These are phyloP conservation scores for Thumatha senex DNA, from an alignment of 2,888 invertebrate species.

Conservation along the genomic window DNA sequence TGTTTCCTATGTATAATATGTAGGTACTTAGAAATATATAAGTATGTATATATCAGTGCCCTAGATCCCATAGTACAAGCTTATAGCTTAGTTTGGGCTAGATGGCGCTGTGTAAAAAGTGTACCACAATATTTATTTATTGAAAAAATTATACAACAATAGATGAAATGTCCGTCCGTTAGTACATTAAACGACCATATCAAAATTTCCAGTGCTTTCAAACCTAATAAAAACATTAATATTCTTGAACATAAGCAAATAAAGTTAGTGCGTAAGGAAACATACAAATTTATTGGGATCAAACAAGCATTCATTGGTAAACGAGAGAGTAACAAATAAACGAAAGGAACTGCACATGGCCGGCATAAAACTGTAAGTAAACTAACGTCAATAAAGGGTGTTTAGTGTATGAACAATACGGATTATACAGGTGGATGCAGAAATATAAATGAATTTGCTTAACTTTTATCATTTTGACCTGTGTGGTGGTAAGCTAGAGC, in stretches of 20 bases:
- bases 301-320: conserved; percentile 42
- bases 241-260: conserved; percentile 22
- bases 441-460: neutral
- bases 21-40: too few species aligned
- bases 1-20: too few species aligned
- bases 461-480: too few species aligned
- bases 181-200: neutral
- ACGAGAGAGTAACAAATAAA: conserved; percentile 48
- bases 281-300: conserved; percentile 39
- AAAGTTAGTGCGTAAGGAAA: conserved; percentile 28
- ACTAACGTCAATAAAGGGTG: conserved; percentile 47
- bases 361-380: conserved; percentile 50
- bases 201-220: neutral
- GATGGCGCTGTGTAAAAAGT: too few species aligned
- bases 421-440: conserved; percentile 20
- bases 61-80: too few species aligned
- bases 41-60: too few species aligned
- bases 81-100: too few species aligned
- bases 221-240: conserved; percentile 7
- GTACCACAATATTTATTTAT: too few species aligned
- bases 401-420: conserved; percentile 39
- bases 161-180: too few species aligned
- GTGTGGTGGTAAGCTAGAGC: too few species aligned
- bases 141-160: too few species aligned
- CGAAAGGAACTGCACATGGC: conserved; percentile 60